Conservation (phyloP, 2,888 invertebrate genomes). For the Melanotus villosus region DNA sequence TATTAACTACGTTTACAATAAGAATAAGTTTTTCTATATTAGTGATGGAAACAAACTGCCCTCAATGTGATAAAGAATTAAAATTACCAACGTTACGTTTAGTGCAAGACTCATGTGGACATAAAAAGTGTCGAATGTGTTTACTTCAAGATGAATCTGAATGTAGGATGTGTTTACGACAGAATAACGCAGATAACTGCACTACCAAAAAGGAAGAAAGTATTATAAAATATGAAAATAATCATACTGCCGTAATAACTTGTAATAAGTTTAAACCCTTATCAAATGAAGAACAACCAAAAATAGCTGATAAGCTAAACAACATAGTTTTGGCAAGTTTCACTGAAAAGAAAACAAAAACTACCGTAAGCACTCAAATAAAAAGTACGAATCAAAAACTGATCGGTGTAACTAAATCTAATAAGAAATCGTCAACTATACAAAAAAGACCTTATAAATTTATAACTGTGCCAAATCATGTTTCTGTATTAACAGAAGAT, state of each 20-base stretch:
- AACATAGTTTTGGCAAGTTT: not conserved
- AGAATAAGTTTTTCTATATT: no score
- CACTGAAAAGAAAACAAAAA: not conserved
- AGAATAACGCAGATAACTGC: conserved; percentile 31
- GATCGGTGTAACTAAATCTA: not conserved
- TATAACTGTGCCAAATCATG: conserved; percentile 59
- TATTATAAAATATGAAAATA: conserved; percentile 50
- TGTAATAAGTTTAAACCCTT: conserved; percentile 53
- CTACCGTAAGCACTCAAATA: not conserved
- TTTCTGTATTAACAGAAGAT: conserved; percentile 66
- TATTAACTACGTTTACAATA: no score
- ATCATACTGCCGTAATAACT: conserved; percentile 61
- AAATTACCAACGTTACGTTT: conserved; percentile 75
- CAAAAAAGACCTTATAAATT: conserved; percentile 49
- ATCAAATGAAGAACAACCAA: conserved; percentile 33
- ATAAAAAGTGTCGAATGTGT: conserved; percentile 82
- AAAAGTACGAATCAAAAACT: not conserved
- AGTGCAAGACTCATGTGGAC: conserved; percentile 82
- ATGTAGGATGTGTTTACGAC: conserved; percentile 72
- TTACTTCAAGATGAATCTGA: conserved; percentile 77
- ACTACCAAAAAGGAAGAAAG: conserved; percentile 36
- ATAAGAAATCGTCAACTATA: not conserved
- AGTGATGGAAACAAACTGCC: conserved; percentile 60
- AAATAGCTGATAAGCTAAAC: not conserved
- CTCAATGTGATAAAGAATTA: conserved; percentile 73